Percentiles rank a stretch among this genome's conserved stretches.
Conservation (phyloP, 1,140 invertebrate genomes). For the Mesaphorura yosii region DNA sequence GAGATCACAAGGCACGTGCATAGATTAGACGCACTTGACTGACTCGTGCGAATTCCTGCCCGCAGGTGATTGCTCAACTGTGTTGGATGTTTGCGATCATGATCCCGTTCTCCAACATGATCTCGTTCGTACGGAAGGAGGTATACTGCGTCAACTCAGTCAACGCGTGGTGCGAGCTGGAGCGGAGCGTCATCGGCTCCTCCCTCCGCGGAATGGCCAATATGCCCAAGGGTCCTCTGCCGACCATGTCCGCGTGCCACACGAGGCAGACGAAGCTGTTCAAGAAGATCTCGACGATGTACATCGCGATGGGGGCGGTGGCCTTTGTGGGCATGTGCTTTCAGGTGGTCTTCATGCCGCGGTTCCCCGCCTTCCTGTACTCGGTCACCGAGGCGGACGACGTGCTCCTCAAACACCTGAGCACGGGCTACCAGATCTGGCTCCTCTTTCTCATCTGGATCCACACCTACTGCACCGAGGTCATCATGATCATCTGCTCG, state of each 20-base stretch:
- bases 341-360: constrained; percentile 20
- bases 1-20: no score
- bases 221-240: constrained; percentile 27
- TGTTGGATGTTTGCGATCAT: constrained; percentile 31
- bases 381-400: constrained; percentile 19
- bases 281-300: constrained; percentile 12
- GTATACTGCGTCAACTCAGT: constrained; percentile 18
- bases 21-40: no score
- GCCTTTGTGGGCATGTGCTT: constrained; percentile 14
- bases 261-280: constrained; percentile 19
- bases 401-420: constrained; percentile 9
- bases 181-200: constrained; percentile 28
- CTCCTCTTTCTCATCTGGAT: constrained; percentile 25
- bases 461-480: constrained; percentile 19
- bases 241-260: constrained; percentile 30
- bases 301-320: constrained; percentile 16
- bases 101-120: constrained; percentile 22
- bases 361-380: constrained; percentile 28
- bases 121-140: constrained; percentile 25
- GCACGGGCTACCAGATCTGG: constrained; percentile 26
- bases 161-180: constrained; percentile 26
- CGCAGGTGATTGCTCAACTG: no score
- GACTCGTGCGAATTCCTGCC: no score
- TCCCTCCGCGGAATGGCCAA: constrained; percentile 25
- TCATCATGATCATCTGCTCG: constrained; percentile 23